phyloP scores from a whole-genome alignment of 1,140 invertebrate genomes.

The Apis laboriosa region DNA sequence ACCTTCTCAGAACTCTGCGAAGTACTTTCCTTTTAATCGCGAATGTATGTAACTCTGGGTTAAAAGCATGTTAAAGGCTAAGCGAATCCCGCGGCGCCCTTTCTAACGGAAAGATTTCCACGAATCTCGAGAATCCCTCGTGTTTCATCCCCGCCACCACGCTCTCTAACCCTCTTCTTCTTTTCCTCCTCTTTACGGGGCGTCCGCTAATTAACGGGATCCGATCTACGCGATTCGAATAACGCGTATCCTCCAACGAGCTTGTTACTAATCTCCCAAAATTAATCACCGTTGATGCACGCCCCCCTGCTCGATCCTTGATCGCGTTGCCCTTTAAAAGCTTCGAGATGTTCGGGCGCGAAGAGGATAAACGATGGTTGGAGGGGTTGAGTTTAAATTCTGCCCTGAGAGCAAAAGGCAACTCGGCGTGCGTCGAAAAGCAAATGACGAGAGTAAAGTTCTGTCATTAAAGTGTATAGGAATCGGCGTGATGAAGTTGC shows the following conservation, averaged over 20 bases:
- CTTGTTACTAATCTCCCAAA: slow-evolving; percentile 66
- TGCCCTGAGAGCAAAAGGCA: not conserved
- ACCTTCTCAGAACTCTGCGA: slow-evolving; percentile 25
- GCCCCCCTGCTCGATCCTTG: not conserved
- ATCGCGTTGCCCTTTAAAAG: not conserved
- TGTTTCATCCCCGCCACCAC: not conserved
- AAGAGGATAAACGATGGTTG: not conserved
- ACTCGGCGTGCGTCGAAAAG: slow-evolving; percentile 13
- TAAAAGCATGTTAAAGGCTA: slow-evolving; percentile 57
- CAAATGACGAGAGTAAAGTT: slow-evolving; percentile 33
- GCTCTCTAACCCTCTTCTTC: not conserved
- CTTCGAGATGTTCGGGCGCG: too few species aligned
- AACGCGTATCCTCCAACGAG: slow-evolving; percentile 49
- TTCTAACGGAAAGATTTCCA: slow-evolving; percentile 1
- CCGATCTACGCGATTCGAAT: slow-evolving; percentile 54
- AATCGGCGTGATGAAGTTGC: slow-evolving; percentile 12
- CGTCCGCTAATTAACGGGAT: slow-evolving; percentile 52
- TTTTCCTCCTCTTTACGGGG: not conserved
- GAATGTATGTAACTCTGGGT: slow-evolving; percentile 50
- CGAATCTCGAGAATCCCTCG: slow-evolving; percentile 14
- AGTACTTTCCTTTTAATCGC: slow-evolving; percentile 60
- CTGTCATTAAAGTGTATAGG: not conserved
- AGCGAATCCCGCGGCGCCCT: slow-evolving; percentile 37
- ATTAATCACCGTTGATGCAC: slow-evolving; percentile 67
- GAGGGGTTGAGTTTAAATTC: not conserved